Evolutionary conservation across 2,797 vertebrate species (phyloP), one percentile per base, ranked within the genome.

Genomic region (Cynodonichthys magdalenae): DNA sequence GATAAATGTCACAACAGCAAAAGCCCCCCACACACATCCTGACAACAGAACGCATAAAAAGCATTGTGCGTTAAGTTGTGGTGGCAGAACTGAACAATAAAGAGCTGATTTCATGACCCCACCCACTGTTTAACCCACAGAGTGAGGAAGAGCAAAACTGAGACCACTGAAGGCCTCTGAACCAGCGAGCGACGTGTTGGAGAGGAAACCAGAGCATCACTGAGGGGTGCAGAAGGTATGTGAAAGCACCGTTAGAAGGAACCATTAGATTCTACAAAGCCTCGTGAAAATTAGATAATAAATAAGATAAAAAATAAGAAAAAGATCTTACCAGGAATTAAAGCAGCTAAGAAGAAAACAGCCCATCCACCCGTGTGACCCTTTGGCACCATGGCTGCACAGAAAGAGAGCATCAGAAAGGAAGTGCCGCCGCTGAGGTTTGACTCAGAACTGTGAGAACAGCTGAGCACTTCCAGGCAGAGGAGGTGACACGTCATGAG

Each of bases 281-380:
- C 36, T 11, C 6, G 6, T 15, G 19, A 17, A 7, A 47, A 49
- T 19, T 4, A 10, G 17, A 18, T 19, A n/a, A 28, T 39, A n/a
- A n/a, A n/a, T n/a, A n/a, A n/a, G n/a, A n/a, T n/a, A 34, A 34
- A 8, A 34, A 39, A 39, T 12, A 39, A 39, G 2, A 39, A 2
- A 39, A 39, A 39, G 14, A n/a, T 62, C 76, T 58, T 39, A 89
- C 87, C 85, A 31, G 78, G 28, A 65, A 83, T 10, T 0, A 76
- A 0, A 63, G 69, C 67, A 60, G 67, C 59, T 47, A 88, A 50
- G 34, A 90, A 10, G 46, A 86, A 15, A n/a, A 81, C 24, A 41
- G 11, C 14, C 58, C 69, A 69, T 44, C 27, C 44, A 1, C 34
- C 17, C 1, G 0, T 5, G 9, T 12, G 45, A 54, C 0, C 2